Conservation (phyloP, 2,888 invertebrate genomes). For the Atethmia centrago region DNA sequence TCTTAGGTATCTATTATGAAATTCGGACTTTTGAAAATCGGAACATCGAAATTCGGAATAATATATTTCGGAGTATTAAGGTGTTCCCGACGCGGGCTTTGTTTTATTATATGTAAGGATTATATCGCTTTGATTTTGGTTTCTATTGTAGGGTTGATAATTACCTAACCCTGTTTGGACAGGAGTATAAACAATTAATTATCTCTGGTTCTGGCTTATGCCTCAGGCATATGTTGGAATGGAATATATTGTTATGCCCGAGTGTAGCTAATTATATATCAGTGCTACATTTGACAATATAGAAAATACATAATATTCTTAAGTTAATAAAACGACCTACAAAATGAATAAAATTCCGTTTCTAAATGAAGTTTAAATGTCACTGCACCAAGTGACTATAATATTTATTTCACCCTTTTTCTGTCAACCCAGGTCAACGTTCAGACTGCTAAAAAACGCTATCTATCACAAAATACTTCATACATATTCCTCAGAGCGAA, state of each 20-base stretch:
- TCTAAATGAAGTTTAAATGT: not conserved
- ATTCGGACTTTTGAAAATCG: too few species aligned
- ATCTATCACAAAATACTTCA: conserved; percentile 30
- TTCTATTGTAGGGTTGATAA: too few species aligned
- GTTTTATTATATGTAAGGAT: too few species aligned
- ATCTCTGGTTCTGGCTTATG: not conserved
- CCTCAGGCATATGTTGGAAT: too few species aligned
- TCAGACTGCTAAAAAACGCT: not conserved
- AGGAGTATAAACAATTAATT: not conserved
- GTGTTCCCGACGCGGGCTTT: too few species aligned
- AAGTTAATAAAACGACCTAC: not conserved
- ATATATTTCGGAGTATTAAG: too few species aligned
- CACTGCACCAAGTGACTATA: too few species aligned
- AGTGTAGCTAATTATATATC: not conserved
- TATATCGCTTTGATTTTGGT: too few species aligned
- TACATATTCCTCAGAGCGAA: conserved; percentile 42
- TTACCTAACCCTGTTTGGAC: not conserved
- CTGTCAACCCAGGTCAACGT: not conserved
- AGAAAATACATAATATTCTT: not conserved
- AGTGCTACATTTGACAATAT: not conserved
- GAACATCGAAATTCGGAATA: too few species aligned
- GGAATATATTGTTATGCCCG: not conserved
- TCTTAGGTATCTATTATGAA: too few species aligned
- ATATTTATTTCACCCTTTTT: too few species aligned
- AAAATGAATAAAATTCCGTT: not conserved